Evolutionary conservation across 1,140 invertebrate species (phyloP).

Genomic region (Drosophila paulistorum): DNA sequence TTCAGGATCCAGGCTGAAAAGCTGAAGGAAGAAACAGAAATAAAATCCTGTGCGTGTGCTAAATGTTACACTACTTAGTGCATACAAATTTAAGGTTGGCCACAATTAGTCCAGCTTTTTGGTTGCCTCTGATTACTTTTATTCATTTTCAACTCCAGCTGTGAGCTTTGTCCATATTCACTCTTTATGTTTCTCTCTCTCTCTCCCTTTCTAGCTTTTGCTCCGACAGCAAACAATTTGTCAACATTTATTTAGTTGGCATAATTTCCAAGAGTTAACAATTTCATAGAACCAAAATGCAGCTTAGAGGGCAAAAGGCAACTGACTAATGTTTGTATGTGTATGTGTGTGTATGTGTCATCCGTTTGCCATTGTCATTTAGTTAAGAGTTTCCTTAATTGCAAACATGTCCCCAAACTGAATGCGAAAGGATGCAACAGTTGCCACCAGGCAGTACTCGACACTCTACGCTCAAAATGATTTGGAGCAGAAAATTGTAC

Average conservation of each 20-base stretch:
- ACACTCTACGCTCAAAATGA: constrained; percentile 38
- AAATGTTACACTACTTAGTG: neutral
- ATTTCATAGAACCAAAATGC: constrained; percentile 35
- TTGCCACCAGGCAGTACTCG: constrained; percentile 31
- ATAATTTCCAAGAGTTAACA: constrained; percentile 57
- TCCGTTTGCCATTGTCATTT: constrained; percentile 61
- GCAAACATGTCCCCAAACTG: constrained; percentile 47
- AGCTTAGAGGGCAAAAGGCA: constrained; percentile 11
- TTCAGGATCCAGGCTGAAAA: too few species aligned
- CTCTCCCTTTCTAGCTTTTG: neutral
- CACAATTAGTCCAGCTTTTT: neutral
- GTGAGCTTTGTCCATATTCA: neutral
- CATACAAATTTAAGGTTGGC: neutral
- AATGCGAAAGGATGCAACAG: constrained; percentile 51
- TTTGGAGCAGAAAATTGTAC: constrained; percentile 62
- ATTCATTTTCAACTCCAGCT: constrained; percentile 4
- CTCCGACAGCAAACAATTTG: constrained; percentile 48
- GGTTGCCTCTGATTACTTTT: neutral
- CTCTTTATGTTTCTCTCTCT: neutral
- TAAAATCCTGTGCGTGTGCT: neutral
- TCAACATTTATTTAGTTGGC: constrained; percentile 56
- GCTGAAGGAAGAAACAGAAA: too few species aligned
- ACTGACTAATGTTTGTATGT: constrained; percentile 3
- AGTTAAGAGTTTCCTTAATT: constrained; percentile 65
- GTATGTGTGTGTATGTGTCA: constrained; percentile 20